Evolutionary conservation across 2,888 invertebrate species (phyloP), one percentile per base, ranked within the genome.

Genomic region (Halocaridina rubra): DNA sequence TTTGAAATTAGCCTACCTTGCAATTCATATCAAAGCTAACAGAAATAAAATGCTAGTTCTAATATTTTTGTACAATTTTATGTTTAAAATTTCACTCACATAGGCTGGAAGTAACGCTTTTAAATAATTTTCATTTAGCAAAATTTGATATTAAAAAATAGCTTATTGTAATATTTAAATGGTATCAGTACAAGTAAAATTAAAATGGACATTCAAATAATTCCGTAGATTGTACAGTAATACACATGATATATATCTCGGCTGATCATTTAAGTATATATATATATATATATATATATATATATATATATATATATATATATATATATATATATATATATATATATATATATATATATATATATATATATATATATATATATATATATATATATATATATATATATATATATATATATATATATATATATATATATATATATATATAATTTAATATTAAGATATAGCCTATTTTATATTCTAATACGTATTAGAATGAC

Each of bases 371-470:
- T 39, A 32, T 22, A 67, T 33, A 32, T 19, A 69, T 79, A 79
- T 79, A 69, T 79, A 39, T 64, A 79, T 79, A 64, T 79, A 69
- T 69, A 69, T 71, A 39, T 80, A 39, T 69, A 39, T 69, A 69
- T 67, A 33, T 80, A 80, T 80, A 69, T 67, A 80, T 69, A 80
- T 80, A 69, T 80, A 69, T 69, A 80, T 80, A 80, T 80, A 80
- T 67, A 69, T 80, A 69, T 69, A 80, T 69, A 80, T 69, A 80
- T 80, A 80, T 80, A 80, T 69, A 80, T 80, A 80, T 69, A 80
- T 80, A 80, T 80, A 80, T 46, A 69, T 80, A 53, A 72, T 53
- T 72, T 53, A n/a, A 72, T 71, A 80, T 72, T 72, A 29, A 72
- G 46, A 29, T 80, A 53, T 46, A 57, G 7, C 7, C 13, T 8